Conservation (phyloP, 1,140 invertebrate genomes). For the Xylocopa sonorina region DNA sequence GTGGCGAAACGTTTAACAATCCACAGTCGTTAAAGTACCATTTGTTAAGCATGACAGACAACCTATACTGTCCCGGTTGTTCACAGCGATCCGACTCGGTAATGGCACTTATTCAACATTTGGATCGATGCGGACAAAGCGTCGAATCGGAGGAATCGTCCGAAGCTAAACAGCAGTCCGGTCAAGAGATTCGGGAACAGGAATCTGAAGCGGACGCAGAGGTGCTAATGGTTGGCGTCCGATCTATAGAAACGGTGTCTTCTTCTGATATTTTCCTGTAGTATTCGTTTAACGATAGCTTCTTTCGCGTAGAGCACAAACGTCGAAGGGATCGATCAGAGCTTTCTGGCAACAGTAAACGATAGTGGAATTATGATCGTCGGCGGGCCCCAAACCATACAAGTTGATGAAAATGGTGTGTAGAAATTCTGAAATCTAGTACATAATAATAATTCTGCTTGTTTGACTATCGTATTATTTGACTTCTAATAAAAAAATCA, state of each 20-base stretch:
- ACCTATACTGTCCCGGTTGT: conserved; percentile 84
- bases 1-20: conserved; percentile 84
- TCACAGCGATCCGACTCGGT: conserved; percentile 81
- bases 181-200: conserved; percentile 1
- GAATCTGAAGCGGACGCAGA: conserved; percentile 41
- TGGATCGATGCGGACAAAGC: conserved; percentile 77
- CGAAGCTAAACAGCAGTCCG: conserved; percentile 3
- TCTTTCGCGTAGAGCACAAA: conserved; percentile 65
- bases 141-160: not conserved
- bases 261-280: not conserved
- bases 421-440: conserved; percentile 48
- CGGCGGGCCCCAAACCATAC: conserved; percentile 71
- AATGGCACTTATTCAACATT: conserved; percentile 82
- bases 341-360: conserved; percentile 74
- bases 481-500: conserved; percentile 61
- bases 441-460: conserved; percentile 14
- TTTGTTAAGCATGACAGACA: conserved; percentile 83
- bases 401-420: conserved; percentile 78
- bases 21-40: conserved; percentile 84
- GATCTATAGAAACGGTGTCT: too few species aligned
- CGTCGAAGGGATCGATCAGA: conserved; percentile 66
- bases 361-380: conserved; percentile 76
- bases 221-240: conserved; percentile 48
- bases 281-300: not conserved
- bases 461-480: conserved; percentile 41